These are phyloP conservation scores for Phalacrocorax carbo DNA, from an alignment of 2,113 vertebrate species.

Conservation along the genomic window DNA sequence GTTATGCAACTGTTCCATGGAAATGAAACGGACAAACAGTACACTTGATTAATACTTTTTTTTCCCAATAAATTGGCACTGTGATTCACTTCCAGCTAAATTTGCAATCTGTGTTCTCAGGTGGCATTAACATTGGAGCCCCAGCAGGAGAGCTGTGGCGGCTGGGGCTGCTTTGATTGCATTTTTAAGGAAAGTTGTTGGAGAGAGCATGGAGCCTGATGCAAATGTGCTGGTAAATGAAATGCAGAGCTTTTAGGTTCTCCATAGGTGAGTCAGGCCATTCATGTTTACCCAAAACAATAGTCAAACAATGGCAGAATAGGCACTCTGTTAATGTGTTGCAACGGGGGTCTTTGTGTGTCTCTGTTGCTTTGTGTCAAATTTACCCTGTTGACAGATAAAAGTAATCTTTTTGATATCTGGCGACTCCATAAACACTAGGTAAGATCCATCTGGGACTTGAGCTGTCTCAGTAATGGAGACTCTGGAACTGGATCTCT, in stretches of 20 bases:
- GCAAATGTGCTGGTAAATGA: slow-evolving; percentile 36
- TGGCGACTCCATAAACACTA: not conserved
- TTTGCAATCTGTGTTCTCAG: slow-evolving; percentile 53
- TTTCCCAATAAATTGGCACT: not conserved
- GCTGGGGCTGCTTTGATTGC: slow-evolving; percentile 39
- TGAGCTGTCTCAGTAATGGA: not conserved
- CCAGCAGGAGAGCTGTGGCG: slow-evolving; percentile 8
- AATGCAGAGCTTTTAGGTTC: slow-evolving; percentile 43
- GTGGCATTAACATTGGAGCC: slow-evolving; percentile 56
- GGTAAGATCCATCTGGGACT: not conserved
- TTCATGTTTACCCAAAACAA: slow-evolving; percentile 1
- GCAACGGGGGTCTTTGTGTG: slow-evolving; percentile 15
- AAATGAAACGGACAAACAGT: slow-evolving; percentile 55
- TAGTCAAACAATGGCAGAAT: not conserved
- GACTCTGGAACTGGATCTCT: not conserved
- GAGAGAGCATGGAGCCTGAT: not conserved
- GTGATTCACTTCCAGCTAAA: slow-evolving; percentile 60
- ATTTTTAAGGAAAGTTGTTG: slow-evolving; percentile 10
- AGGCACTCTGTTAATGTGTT: not conserved
- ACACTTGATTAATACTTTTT: slow-evolving; percentile 32
- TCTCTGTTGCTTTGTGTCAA: not conserved
- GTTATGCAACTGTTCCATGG: slow-evolving; percentile 63
- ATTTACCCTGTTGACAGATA: slow-evolving; percentile 13
- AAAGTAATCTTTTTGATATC: slow-evolving; percentile 2
- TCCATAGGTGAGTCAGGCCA: slow-evolving; percentile 31